These are phyloP conservation scores for Nerophis lumbriciformis DNA, from an alignment of 2,113 vertebrate species.

Conservation along the genomic window DNA sequence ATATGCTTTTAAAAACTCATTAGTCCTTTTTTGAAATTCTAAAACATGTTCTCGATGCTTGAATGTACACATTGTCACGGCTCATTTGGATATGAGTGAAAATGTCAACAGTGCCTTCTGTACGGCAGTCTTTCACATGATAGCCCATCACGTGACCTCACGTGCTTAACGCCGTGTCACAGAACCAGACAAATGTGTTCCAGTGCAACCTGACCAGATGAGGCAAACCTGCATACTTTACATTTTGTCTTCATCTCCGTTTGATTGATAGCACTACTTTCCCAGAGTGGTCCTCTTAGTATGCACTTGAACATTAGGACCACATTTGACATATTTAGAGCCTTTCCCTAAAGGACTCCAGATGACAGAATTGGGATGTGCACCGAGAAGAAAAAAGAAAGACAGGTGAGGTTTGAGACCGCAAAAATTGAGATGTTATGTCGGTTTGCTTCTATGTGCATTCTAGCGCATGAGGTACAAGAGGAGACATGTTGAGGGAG, in stretches of 20 bases:
- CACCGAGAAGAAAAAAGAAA: not conserved
- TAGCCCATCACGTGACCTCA: not conserved
- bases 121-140: not conserved
- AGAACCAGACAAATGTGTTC: conserved; percentile 10
- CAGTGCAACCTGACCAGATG: conserved; percentile 19
- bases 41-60: conserved; percentile 17
- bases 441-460: conserved; percentile 27
- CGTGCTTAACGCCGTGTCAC: not conserved
- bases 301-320: conserved; percentile 3
- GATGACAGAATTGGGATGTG: not conserved
- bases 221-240: not conserved
- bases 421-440: conserved; percentile 20
- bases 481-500: conserved; percentile 43
- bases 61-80: not conserved
- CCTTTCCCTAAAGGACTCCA: conserved; percentile 5
- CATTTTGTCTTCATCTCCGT: conserved; percentile 13
- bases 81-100: not conserved
- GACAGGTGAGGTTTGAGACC: not conserved
- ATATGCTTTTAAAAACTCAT: not conserved
- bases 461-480: conserved; percentile 36
- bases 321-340: conserved; percentile 8
- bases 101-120: conserved; percentile 1
- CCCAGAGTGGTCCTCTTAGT: not conserved
- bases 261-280: conserved; percentile 13
- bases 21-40: not conserved